Evolutionary conservation across 2,888 invertebrate species (phyloP).

Genomic region (Coelopa pilipes): DNA sequence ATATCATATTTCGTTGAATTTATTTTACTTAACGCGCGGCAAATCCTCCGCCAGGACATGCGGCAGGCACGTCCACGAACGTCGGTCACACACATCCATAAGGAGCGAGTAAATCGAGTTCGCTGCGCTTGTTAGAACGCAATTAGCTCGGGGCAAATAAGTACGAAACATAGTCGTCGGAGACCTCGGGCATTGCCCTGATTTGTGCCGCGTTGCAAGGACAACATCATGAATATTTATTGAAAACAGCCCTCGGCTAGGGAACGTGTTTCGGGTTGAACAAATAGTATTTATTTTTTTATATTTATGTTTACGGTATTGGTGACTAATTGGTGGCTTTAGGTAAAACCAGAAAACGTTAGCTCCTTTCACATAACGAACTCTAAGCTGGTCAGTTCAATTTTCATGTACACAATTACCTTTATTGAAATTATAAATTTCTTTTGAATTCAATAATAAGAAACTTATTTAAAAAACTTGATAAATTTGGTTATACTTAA

Average conservation of each 20-base stretch:
- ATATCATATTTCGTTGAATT: constrained; percentile 34
- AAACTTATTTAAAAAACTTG: too few species aligned
- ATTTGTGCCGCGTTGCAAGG: constrained; percentile 14
- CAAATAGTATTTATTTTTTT: too few species aligned
- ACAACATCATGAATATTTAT: constrained; percentile 30
- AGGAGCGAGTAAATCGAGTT: constrained; percentile 61
- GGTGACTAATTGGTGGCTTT: too few species aligned
- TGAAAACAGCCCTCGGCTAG: background rate
- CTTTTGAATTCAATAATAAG: too few species aligned
- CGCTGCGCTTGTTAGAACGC: constrained; percentile 61
- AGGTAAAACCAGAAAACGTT: too few species aligned
- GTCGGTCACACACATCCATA: constrained; percentile 47
- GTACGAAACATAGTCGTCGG: background rate
- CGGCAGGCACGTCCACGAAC: background rate
- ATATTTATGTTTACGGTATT: too few species aligned
- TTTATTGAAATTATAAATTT: too few species aligned
- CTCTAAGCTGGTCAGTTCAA: too few species aligned
- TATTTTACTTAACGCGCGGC: constrained; percentile 25
- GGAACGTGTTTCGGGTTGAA: too few species aligned
- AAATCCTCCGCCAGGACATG: constrained; percentile 20
- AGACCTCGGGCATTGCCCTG: background rate
- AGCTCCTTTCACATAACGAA: too few species aligned
- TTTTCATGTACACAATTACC: too few species aligned
- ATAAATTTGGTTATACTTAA: too few species aligned
- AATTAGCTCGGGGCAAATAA: constrained; percentile 57